A percentile compares a stretch with the other conserved stretches of the same genome.
These are phyloP conservation scores for Trypoxylus dichotomus DNA, from an alignment of 1,140 invertebrate genomes.

Conservation along the genomic window DNA sequence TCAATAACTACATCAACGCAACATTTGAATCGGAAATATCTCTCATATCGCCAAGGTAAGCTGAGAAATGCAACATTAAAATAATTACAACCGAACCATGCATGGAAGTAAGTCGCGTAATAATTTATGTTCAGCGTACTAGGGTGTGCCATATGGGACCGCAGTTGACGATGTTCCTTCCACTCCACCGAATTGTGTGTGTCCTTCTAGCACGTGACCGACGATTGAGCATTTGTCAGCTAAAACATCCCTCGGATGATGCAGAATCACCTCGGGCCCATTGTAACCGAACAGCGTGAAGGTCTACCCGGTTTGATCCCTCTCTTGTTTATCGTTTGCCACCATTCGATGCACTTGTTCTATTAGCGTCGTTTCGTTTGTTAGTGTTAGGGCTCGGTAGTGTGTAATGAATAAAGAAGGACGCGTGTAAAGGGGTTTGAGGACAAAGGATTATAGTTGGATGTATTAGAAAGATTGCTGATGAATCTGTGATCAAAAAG, in stretches of 20 bases:
- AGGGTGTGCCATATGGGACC: slow-evolving; percentile 12
- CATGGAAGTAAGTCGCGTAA: neutral
- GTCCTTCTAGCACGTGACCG: neutral
- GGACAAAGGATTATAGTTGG: too few relatives aligned
- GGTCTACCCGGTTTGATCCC: neutral
- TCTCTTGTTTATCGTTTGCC: neutral
- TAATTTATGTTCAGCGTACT: neutral
- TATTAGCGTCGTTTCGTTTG: too few relatives aligned
- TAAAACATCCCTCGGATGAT: slow-evolving; percentile 1
- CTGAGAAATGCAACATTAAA: neutral
- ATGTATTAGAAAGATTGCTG: too few relatives aligned
- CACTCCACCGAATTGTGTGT: slow-evolving; percentile 7
- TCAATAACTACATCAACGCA: too few relatives aligned
- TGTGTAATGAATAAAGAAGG: too few relatives aligned
- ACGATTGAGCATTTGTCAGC: slow-evolving; percentile 18
- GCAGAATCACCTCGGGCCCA: neutral
- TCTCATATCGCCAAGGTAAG: too few relatives aligned
- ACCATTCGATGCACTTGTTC: neutral
- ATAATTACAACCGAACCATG: neutral
- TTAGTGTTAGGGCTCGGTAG: too few relatives aligned
- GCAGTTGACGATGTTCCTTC: neutral
- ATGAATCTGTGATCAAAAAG: too few relatives aligned
- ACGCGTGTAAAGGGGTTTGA: too few relatives aligned
- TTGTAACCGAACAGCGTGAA: neutral
- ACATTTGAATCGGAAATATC: too few relatives aligned